Base-by-base conservation (phyloP, 2,888 invertebrate species). In the Gymnosoma rotundatum region DNA sequence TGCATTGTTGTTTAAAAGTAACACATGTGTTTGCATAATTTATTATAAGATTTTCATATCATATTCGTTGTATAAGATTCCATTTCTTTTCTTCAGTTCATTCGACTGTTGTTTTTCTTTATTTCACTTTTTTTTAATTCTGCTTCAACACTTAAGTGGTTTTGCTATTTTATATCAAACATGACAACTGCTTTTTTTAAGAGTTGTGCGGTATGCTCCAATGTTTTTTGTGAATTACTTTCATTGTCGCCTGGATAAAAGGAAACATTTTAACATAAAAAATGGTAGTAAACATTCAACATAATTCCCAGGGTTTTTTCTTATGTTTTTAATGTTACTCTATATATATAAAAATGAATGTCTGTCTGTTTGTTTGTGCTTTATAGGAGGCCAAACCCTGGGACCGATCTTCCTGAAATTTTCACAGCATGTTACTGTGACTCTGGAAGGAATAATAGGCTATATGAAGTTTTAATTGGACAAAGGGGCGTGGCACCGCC, bases 11-110 rank as follows among this genome's bases (percentile, higher is more conserved):
- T 78, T 69, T 50, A 60, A 38, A 73, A 78, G 78, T 52, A 70
- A 64, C 84, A 84, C 84, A 84, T 84, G 84, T 84, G 84, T 81
- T 81, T 78, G 78, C 81, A 84, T 84, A 84, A 84, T 81, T 81
- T 84, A 78, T 78, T 70, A 58, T 64, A 69, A 58, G 69, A 54
- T 48, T 67, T 72, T 60, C n/a, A 1, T 58, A 38, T 48, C 14
- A 16, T 70, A 56, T 16, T 60, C 63, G 56, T 70, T 74, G 45
- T 81, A 63, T 2, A 42, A 20, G 50, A 52, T 45, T 61, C n/a
- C 54, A 56, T 58, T 74, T 74, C 66, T 79, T 12, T 76, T 32
- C 36, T 66, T 61, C 58, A 60, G 50, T 54, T 72, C 54, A 54
- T 66, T 48, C 21, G 48, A 73, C 66, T 60, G 16, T 38, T 45